Evolutionary conservation across 1,140 invertebrate genomes (phyloP), one percentile per base, ranked within the genome.

Genomic region (Anastrepha ludens): DNA sequence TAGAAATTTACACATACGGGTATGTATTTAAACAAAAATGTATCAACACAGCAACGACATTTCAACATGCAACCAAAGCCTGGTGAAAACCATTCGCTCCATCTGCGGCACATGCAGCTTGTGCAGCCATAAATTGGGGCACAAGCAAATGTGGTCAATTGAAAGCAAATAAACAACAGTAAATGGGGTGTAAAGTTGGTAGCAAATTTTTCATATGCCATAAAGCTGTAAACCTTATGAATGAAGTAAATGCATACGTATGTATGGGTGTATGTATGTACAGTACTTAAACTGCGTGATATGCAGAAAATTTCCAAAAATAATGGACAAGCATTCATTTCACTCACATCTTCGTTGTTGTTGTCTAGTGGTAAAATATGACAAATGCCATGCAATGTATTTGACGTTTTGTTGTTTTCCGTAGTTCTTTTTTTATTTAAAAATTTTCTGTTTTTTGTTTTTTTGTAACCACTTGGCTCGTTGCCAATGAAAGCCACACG

Each of bases 41-140:
- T 11, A 67, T 29, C 15, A 20, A 17, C 55, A 29, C 15, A 74
- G 7, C 47, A 20, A 55, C 47, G 74, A 81, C 47, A 55, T 55
- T 41, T 81, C 50, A 41, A 9, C n/a, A 81, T 81, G 47, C 74
- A 58, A 29, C n/a, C 1, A 44, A 8, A n/a, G 29, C n/a, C 17
- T 55, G 74, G 47, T 81, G 74, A 81, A 81, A 81, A 81, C 8
- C n/a, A 29, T 29, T 55, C 47, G 47, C 74, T 58, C 74, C 70
- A 74, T 74, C 11, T 74, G 70, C 15, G 44, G 44, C 70, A n/a
- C 15, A 29, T 81, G 7, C 44, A 58, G 47, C 55, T 81, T 29
- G 74, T 81, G 74, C 74, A 81, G 29, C 74, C n/a, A 81, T 41
- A 55, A 81, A 81, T 81, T 81, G 74, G 74, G 74, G 47, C 74